These are phyloP conservation scores for Momotus momota DNA, from an alignment of 2,797 vertebrate genomes.

Conservation along the genomic window DNA sequence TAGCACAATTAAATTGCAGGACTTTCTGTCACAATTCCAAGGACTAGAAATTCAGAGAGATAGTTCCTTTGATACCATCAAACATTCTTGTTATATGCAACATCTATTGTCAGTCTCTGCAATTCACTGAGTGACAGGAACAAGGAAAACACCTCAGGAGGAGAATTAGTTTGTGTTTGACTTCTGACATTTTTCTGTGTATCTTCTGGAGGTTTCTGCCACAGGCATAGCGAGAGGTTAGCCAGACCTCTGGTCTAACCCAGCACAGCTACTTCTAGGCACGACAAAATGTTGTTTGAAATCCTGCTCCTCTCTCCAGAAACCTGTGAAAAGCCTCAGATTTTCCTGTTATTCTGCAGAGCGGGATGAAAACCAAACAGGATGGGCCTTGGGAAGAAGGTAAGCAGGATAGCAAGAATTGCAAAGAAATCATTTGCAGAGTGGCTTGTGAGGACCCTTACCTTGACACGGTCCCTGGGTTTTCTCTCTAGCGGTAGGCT, in stretches of 20 bases:
- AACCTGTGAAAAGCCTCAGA: not conserved
- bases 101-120: not conserved
- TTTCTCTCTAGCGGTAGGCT: not conserved
- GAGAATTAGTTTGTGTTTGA: not conserved
- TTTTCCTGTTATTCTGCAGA: not conserved
- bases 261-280: not conserved
- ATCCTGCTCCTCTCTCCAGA: not conserved
- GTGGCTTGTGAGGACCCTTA: not conserved
- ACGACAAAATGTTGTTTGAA: not conserved
- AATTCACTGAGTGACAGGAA: not conserved
- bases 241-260: not conserved
- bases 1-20: not conserved
- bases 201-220: not conserved
- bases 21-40: not conserved
- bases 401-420: not conserved
- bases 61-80: not conserved
- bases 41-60: not conserved
- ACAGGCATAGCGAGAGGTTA: not conserved
- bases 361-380: rapidly evolving
- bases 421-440: not conserved
- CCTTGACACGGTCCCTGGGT: not conserved
- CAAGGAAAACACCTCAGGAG: not conserved
- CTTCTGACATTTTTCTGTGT: not conserved
- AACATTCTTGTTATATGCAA: not conserved
- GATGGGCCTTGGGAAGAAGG: not conserved